phyloP scores from a whole-genome alignment of 2,113 vertebrate genomes.

The Scomber japonicus region DNA sequence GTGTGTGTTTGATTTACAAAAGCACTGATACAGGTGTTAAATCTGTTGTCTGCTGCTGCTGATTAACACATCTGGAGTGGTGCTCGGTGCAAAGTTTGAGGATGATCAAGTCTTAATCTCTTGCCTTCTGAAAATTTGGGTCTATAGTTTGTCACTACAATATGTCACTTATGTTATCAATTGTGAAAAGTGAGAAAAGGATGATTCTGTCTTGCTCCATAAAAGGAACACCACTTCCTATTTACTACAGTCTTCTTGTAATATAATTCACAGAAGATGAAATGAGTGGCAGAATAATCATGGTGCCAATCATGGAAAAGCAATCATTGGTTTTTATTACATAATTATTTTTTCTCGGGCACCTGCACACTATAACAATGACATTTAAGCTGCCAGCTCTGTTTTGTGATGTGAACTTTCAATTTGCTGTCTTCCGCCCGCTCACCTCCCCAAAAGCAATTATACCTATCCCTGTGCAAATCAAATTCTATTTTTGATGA shows the following conservation, averaged over 20 bases:
- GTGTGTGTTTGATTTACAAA: too few relatives aligned
- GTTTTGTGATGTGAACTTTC: constrained; percentile 44
- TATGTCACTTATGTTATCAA: too few relatives aligned
- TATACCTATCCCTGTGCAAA: constrained; percentile 68
- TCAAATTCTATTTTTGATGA: constrained; percentile 72
- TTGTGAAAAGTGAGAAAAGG: too few relatives aligned
- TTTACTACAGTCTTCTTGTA: not conserved
- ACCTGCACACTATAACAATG: constrained; percentile 12
- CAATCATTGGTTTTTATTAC: not conserved
- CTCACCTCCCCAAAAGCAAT: constrained; percentile 69
- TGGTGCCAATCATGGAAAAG: not conserved
- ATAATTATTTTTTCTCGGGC: constrained; percentile 45
- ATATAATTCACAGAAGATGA: not conserved
- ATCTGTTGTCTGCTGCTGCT: too few relatives aligned
- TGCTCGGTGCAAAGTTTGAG: too few relatives aligned
- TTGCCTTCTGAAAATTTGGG: too few relatives aligned
- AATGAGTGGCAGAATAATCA: not conserved
- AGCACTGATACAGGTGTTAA: too few relatives aligned
- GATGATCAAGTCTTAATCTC: too few relatives aligned
- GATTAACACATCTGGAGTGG: too few relatives aligned
- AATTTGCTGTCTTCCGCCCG: constrained; percentile 20
- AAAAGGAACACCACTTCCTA: too few relatives aligned
- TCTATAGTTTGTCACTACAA: too few relatives aligned
- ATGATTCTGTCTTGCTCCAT: too few relatives aligned
- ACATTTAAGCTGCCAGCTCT: constrained; percentile 48